A percentile compares a stretch with the other conserved stretches of the same genome.
Conservation (phyloP, 2,113 vertebrate species). For the Dermatemys mawii region DNA sequence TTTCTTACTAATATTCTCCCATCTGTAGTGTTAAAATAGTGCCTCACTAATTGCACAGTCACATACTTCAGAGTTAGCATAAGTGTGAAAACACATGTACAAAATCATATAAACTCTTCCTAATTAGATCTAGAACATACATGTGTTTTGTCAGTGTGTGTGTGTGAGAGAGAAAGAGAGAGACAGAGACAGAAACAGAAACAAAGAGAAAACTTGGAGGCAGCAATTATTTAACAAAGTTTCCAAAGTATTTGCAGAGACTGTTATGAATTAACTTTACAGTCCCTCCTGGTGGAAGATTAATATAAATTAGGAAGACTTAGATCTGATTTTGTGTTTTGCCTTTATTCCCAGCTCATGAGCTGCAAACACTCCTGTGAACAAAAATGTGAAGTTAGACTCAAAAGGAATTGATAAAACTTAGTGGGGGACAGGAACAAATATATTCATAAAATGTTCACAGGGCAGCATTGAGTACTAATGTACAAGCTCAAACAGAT, state of each 20-base stretch:
- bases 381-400: not conserved
- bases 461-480: not conserved
- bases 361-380: not conserved
- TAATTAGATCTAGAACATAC: conserved; percentile 47
- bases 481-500: conserved; percentile 42
- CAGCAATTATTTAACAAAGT: conserved; percentile 45
- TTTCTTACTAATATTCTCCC: conserved; percentile 52
- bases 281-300: not conserved
- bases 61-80: not conserved
- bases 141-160: conserved; percentile 34
- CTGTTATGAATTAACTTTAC: conserved; percentile 60
- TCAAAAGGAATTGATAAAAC: conserved; percentile 23
- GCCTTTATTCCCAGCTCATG: not conserved
- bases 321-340: not conserved
- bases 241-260: conserved; percentile 45
- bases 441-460: conserved; percentile 23
- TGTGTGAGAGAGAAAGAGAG: not conserved
- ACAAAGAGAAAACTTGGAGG: conserved; percentile 14
- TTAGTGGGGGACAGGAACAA: conserved; percentile 26
- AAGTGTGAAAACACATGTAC: conserved; percentile 63
- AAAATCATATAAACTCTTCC: conserved; percentile 38
- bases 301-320: not conserved
- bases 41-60: not conserved
- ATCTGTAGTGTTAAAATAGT: conserved; percentile 24
- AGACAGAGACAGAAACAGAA: too few species aligned